These are phyloP conservation scores for Drosophila orosa DNA, from an alignment of 1,140 invertebrate species.

Conservation along the genomic window DNA sequence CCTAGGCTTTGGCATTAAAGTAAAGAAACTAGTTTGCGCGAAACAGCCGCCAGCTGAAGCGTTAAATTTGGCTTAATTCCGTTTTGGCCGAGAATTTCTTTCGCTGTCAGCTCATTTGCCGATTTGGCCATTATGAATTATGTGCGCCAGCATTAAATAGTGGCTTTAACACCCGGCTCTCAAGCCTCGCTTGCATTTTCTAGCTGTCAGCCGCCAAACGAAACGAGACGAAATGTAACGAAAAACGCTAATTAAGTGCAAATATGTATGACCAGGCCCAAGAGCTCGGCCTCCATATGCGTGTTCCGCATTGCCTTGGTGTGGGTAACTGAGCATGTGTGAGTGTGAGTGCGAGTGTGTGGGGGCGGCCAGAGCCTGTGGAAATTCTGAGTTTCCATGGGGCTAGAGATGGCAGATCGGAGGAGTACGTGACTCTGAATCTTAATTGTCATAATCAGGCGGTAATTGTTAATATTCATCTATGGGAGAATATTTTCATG, in stretches of 20 bases:
- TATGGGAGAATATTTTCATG: not conserved
- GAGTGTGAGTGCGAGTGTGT: conserved; percentile 53
- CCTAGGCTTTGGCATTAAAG: conserved; percentile 52
- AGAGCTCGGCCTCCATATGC: conserved; percentile 30
- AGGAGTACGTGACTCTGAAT: conserved; percentile 25
- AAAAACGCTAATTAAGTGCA: conserved; percentile 78
- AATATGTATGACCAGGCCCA: conserved; percentile 70
- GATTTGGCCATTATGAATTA: conserved; percentile 71
- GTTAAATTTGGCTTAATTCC: conserved; percentile 81
- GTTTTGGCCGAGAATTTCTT: conserved; percentile 59
- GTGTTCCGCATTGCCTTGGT: conserved; percentile 43
- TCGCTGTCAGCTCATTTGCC: conserved; percentile 64
- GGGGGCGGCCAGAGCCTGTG: conserved; percentile 42
- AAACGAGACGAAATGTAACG: conserved; percentile 47
- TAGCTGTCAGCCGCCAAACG: conserved; percentile 37
- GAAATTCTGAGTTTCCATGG: conserved; percentile 16
- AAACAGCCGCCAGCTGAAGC: conserved; percentile 63
- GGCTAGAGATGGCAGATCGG: conserved; percentile 54
- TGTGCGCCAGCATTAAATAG: conserved; percentile 74
- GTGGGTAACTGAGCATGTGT: conserved; percentile 33
- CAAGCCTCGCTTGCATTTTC: conserved; percentile 14
- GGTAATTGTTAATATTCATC: conserved; percentile 2
- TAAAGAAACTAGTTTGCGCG: conserved; percentile 71
- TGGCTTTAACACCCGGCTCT: conserved; percentile 32
- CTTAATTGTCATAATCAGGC: conserved; percentile 14